Evolutionary conservation across 2,888 invertebrate genomes (phyloP).

Genomic region (Agrotis ipsilon): DNA sequence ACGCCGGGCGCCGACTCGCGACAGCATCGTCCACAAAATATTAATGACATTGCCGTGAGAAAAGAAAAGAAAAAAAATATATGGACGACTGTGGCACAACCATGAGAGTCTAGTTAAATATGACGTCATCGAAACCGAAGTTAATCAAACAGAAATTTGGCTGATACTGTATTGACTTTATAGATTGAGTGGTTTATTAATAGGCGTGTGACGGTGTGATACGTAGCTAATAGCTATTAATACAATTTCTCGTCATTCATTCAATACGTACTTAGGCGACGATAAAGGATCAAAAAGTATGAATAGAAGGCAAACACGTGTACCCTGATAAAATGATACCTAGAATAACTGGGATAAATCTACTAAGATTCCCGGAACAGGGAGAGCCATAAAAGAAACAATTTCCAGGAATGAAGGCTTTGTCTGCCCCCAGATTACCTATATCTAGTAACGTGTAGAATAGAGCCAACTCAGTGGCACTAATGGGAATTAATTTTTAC

Average conservation of each 20-base stretch:
- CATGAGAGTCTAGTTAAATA: constrained; percentile 14
- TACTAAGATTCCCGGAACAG: neutral
- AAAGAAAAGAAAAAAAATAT: constrained; percentile 45
- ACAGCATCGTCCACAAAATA: constrained; percentile 55
- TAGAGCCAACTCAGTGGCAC: neutral
- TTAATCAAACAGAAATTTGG: constrained; percentile 10
- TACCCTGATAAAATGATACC: neutral
- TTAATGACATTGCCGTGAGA: constrained; percentile 60
- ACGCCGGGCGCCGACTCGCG: constrained; percentile 32
- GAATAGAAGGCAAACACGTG: neutral
- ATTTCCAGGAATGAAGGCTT: neutral
- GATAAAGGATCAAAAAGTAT: constrained; percentile 9
- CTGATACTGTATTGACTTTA: constrained; percentile 29
- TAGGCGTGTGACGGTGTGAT: constrained; percentile 28
- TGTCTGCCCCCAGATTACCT: neutral
- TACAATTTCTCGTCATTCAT: constrained; percentile 17
- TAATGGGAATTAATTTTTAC: neutral
- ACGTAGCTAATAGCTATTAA: neutral
- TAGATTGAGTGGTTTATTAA: constrained; percentile 23
- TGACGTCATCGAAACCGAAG: constrained; percentile 39
- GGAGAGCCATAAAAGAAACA: neutral
- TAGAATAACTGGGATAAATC: neutral
- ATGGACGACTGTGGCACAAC: constrained; percentile 42
- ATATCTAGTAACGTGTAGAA: neutral
- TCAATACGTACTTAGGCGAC: neutral